phyloP scores from a whole-genome alignment of 2,113 vertebrate species.

The Felis chaus region DNA sequence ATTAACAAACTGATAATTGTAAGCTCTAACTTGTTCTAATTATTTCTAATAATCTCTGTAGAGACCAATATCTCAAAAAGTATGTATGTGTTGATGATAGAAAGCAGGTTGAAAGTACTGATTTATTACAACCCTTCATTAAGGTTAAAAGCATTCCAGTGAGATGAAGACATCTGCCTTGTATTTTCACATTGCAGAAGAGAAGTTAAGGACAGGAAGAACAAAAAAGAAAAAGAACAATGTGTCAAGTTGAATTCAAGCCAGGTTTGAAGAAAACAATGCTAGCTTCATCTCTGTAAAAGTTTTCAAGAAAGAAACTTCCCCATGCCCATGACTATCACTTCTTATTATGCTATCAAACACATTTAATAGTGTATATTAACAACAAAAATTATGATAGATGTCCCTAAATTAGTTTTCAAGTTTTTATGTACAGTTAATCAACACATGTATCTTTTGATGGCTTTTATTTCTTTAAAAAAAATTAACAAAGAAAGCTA shows the following conservation, averaged over 20 bases:
- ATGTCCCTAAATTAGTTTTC: background rate
- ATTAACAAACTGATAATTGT: constrained; percentile 71
- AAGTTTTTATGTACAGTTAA: background rate
- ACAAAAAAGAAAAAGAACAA: constrained; percentile 81
- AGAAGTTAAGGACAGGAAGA: constrained; percentile 83
- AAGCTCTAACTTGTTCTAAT: constrained; percentile 77
- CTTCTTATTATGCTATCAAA: background rate
- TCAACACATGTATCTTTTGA: background rate
- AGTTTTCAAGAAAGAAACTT: background rate
- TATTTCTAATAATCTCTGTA: constrained; percentile 83
- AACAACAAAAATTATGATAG: constrained; percentile 15
- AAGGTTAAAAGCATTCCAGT: constrained; percentile 90
- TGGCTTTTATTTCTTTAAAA: background rate
- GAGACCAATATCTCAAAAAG: constrained; percentile 82
- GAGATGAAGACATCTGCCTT: constrained; percentile 87
- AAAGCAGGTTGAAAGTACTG: constrained; percentile 87
- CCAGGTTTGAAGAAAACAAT: constrained; percentile 79
- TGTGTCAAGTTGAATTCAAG: constrained; percentile 81
- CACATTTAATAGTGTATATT: background rate
- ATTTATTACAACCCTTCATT: constrained; percentile 88
- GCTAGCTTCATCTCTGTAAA: constrained; percentile 43
- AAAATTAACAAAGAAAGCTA: background rate
- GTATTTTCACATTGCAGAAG: constrained; percentile 84
- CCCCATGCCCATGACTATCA: background rate
- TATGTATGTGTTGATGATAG: constrained; percentile 85